Base-by-base conservation (phyloP, 2,113 vertebrate genomes). In the Aegithalos caudatus region DNA sequence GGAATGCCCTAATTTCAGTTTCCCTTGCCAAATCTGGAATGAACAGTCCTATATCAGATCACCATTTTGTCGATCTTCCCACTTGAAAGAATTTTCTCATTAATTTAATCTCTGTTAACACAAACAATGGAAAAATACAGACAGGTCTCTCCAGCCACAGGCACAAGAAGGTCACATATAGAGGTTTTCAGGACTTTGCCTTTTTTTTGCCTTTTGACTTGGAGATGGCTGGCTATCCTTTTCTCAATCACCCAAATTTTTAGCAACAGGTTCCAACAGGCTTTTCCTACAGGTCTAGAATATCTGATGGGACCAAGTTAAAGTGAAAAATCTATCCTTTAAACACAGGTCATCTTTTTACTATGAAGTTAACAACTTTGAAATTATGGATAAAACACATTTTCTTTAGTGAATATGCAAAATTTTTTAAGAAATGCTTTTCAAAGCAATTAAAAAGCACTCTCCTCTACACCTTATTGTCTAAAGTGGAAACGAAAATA, bases 41-140 rank as follows among this genome's bases (percentile, higher is more conserved):
- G 44, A 93, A 60, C 27, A 37, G 25, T 29, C 50, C 40, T 42
- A 0, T 60, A 81, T 92, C 79, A 48, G 48, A 33, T 94, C 73
- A 86, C 82, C 11, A 40, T 60, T 66, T 48, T 70, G 85, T 81
- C 6, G 0, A 35, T 58, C 85, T 62, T 67, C 80, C 76, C 56
- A 83, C 88, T 60, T 88, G 78, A 88, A 96, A 88, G 35, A 83
- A 56, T 47, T 60, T 90, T 86, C 60, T 86, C n/a, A 64, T 83
- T 92, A 64, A 92, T 86, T 95, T 92, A 66, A 90, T 83, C 92
- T 93, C 90, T 4, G 10, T 40, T 88, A 90, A 74, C 47, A 90
- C n/a, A 80, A 93, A 92, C 85, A 92, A 33, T 95, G 90, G 90
- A 92, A 97, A 96, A 96, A 77, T 81, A 93, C 88, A 86, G 85